Evolutionary conservation across 2,888 invertebrate genomes (phyloP), one percentile per base, ranked within the genome.

Genomic region (Synergus itoensis): DNA sequence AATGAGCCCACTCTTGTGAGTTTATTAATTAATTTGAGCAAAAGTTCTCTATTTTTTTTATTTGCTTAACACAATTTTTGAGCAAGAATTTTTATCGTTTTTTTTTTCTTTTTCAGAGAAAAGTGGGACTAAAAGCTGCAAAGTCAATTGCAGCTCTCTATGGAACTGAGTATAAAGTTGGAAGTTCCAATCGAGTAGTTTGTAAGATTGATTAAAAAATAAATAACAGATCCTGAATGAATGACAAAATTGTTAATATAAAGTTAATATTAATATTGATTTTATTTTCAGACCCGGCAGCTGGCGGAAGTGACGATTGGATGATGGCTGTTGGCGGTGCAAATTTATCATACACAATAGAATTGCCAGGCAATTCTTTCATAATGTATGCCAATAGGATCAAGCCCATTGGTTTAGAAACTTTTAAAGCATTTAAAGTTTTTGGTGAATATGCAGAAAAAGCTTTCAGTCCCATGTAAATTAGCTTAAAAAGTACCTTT

Each of bases 271-370:
- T 28, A 28, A 3, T 28, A 3, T 28, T 28, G 28, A 28, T 28
- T 28, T 28, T 28, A 28, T 62, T 76, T 81, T 0, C 81, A 80
- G 95, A 95, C 83, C 90, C 92, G 1, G 94, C 94, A 0, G 89
- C 94, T 36, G 96, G 96, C 12, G 94, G 94, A 21, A 94, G 95
- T 85, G 95, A 95, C 87, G 96, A 96, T 86, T 96, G 94, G 90
- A 94, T 94, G 1, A 94, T 94, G 87, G 93, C 87, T 0, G 91
- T 92, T 12, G 93, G 92, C 0, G 94, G 94, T 0, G 93, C 95
- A 73, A 93, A 94, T 0, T 89, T 95, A 16, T 87, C 94, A 0
- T 95, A 94, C 82, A 95, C 95, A 4, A 93, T 94, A 86, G 96
- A 96, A 90, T 88, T 96, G 80, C 95, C 95, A 0, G 94, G 94